phyloP scores from a whole-genome alignment of 2,888 invertebrate genomes.

The Mayetiola destructor region DNA sequence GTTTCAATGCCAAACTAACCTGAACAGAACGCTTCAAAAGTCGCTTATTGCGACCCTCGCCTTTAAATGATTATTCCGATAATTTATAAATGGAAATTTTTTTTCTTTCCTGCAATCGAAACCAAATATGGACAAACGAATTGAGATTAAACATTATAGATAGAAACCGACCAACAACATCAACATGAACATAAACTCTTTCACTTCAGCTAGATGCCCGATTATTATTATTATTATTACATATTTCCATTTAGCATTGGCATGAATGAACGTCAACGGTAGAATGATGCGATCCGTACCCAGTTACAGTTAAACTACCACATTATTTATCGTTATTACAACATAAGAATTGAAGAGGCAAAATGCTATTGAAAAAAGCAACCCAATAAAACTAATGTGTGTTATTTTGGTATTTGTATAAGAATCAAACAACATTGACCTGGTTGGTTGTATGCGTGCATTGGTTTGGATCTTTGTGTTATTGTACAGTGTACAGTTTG shows the following conservation, averaged over 20 bases:
- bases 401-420: conserved; percentile 1
- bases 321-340: conserved; percentile 2
- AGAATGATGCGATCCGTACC: not conserved
- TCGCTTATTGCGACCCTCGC: no score
- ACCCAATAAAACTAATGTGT: not conserved
- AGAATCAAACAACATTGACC: not conserved
- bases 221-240: no score
- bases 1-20: no score
- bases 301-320: conserved; percentile 4
- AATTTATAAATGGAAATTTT: conserved; percentile 6
- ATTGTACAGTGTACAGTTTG: not conserved
- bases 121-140: not conserved
- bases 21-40: no score
- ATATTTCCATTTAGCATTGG: no score
- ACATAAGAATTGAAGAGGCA: not conserved
- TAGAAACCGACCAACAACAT: no score
- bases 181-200: no score
- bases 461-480: not conserved
- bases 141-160: not conserved
- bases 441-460: not conserved
- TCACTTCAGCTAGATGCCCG: no score
- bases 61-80: conserved; percentile 1
- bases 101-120: not conserved
- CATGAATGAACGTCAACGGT: not conserved
- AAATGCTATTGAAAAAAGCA: not conserved